Evolutionary conservation across 2,888 invertebrate species (phyloP), one percentile per base, ranked within the genome.

Genomic region (Himalopsyche tibetana): DNA sequence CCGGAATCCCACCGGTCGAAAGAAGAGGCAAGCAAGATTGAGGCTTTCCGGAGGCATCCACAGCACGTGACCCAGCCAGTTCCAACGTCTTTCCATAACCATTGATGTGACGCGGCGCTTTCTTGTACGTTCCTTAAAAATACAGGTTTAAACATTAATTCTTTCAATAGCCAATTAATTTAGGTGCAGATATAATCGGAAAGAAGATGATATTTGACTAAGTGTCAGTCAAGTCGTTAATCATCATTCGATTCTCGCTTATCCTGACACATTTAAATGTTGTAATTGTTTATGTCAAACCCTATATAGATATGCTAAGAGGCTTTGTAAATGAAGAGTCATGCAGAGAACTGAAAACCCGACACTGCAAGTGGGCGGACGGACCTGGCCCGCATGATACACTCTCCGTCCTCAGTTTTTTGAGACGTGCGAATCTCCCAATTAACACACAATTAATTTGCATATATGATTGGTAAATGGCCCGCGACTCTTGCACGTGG

Each of bases 391-490:
- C 63, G 63, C 28, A 19, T 28, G 19, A 63, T 63, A 51, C 45
- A 51, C 63, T 63, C 19, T 19, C 11, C 19, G 51, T 51, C 51
- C 51, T 51, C 51, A 51, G 51, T 51, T 15, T 51, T 51, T 51
- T 51, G 12, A 51, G 63, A 80, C 42, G 80, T 80, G 80, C 80
- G 80, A 80, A 40, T 36, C 80, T 40, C 17, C 80, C 80, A 80
- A 80, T 80, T 80, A 80, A 80, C 80, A 80, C 40, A 80, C 80
- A 80, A 80, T 80, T 80, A 80, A 80, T 80, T 80, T 80, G 80
- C 80, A 80, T 80, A 80, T 80, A 80, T 42, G 80, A 80, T 80
- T 80, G 80, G 80, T 80, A 80, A 80, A 40, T 80, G 80, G 38
- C 42, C 42, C 80, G 80, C 28, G 42, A 38, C 38, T 40, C 40